These are phyloP conservation scores for Musca vetustissima DNA, from an alignment of 1,140 invertebrate species.

Conservation along the genomic window DNA sequence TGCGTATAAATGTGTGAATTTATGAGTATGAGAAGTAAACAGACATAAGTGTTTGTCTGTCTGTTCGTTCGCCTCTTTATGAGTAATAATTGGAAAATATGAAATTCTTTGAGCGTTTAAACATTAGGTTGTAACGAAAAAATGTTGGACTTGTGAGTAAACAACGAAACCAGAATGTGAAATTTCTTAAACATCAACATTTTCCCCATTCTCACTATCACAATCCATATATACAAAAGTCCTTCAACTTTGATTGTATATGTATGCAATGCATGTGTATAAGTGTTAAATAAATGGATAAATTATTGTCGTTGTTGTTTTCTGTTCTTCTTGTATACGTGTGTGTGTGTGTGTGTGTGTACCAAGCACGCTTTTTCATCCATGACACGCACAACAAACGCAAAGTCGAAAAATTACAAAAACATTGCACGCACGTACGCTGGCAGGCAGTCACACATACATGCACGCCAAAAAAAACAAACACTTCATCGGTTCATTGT, in stretches of 20 bases:
- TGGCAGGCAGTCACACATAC: conserved; percentile 1
- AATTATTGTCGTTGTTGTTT: neutral
- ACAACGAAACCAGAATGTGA: no score
- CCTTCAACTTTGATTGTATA: neutral
- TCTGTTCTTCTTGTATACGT: no score
- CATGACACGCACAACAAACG: conserved; percentile 3
- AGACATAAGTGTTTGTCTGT: no score
- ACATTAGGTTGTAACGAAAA: no score
- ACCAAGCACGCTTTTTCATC: conserved; percentile 15
- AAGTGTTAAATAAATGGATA: neutral
- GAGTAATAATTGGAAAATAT: no score
- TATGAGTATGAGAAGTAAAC: no score
- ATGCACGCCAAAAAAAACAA: neutral
- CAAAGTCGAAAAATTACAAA: conserved; percentile 18
- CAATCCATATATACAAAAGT: neutral
- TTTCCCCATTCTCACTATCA: no score
- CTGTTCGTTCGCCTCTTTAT: no score
- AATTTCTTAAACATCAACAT: no score
- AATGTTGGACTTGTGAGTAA: no score
- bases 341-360: neutral
- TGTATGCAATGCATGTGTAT: neutral
- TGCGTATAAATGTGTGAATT: no score
- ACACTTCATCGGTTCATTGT: neutral
- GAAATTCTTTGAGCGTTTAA: no score
- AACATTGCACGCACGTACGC: conserved; percentile 29